phyloP scores from a whole-genome alignment of 2,797 vertebrate genomes.

The Typhlichthys subterraneus region DNA sequence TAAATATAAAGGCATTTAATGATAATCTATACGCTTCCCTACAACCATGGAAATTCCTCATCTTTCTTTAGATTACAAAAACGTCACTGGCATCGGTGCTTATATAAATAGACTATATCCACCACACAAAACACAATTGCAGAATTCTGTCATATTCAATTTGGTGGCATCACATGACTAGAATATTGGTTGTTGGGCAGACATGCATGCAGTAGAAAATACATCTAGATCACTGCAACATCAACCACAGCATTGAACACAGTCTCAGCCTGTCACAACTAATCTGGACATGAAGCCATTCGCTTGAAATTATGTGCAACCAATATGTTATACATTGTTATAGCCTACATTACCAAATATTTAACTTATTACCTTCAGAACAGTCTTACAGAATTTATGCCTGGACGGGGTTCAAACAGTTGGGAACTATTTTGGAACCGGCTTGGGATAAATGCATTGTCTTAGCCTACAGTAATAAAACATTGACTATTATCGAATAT shows the following conservation, averaged over 20 bases:
- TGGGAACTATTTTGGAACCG: constrained; percentile 31
- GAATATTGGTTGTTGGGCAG: constrained; percentile 27
- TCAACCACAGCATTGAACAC: no score
- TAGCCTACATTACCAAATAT: constrained; percentile 13
- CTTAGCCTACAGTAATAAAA: neutral
- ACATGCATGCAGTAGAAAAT: constrained; percentile 1
- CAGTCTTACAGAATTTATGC: constrained; percentile 2
- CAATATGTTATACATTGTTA: no score
- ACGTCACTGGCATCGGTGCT: no score
- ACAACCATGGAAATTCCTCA: no score
- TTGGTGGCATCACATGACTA: constrained; percentile 27
- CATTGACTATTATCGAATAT: constrained; percentile 49
- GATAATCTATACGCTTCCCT: no score
- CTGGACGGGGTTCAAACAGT: constrained; percentile 32
- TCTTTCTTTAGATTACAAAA: no score
- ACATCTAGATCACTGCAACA: no score
- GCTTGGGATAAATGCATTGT: constrained; percentile 43
- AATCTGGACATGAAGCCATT: no score
- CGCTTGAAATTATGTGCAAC: no score
- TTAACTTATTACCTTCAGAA: constrained; percentile 44
- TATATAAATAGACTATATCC: neutral
- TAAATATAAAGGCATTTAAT: neutral
- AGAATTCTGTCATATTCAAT: constrained; percentile 32
- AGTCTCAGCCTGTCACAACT: no score
- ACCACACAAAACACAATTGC: constrained; percentile 20